Conservation (phyloP, 2,888 invertebrate species). For the Aphodius granarius region DNA sequence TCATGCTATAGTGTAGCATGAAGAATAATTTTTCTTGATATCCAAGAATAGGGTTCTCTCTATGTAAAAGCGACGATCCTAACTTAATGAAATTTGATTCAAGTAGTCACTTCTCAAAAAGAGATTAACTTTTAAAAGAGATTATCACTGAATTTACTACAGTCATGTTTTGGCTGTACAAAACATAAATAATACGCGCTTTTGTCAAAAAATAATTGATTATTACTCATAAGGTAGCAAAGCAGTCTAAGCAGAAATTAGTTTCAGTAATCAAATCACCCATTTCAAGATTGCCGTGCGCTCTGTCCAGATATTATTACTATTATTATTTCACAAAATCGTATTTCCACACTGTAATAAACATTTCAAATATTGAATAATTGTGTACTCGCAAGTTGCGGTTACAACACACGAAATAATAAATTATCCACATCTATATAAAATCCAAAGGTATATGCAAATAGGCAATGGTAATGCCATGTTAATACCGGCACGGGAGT, state of each 20-base stretch:
- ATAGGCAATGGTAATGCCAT: not conserved
- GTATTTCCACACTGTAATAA: not conserved
- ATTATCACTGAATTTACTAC: too few relatives aligned
- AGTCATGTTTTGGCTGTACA: too few relatives aligned
- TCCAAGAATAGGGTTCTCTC: too few relatives aligned
- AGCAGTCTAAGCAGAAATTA: not conserved
- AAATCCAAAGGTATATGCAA: not conserved
- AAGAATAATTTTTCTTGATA: too few relatives aligned
- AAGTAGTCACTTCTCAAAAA: too few relatives aligned
- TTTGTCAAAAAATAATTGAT: not conserved
- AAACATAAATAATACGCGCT: too few relatives aligned
- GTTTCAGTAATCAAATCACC: not conserved
- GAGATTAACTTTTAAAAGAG: too few relatives aligned
- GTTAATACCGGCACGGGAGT: not conserved
- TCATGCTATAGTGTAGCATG: too few relatives aligned
- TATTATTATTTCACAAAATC: too few relatives aligned
- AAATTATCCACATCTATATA: not conserved
- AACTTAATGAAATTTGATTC: too few relatives aligned
- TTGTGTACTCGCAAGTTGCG: not conserved
- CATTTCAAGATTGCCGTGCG: not conserved
- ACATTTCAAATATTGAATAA: not conserved
- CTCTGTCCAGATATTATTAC: not conserved
- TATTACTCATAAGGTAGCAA: not conserved
- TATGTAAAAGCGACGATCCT: too few relatives aligned
- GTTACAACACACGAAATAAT: not conserved